Evolutionary conservation across 2,797 vertebrate genomes (phyloP), one percentile per base, ranked within the genome.

Genomic region (Peromyscus nudipes): DNA sequence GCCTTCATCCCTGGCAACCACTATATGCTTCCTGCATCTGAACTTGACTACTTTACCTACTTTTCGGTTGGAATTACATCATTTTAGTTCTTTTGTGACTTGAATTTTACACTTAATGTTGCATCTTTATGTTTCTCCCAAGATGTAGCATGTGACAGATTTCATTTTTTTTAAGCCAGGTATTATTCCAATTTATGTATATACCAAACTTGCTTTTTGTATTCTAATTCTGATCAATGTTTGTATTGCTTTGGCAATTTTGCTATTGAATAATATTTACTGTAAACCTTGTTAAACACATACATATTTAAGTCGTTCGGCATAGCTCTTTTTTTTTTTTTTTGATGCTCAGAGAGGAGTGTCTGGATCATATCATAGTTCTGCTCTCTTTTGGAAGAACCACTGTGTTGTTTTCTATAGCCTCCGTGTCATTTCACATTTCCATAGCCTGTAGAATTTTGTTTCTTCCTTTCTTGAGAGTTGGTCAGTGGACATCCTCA

Each of bases 261-360:
- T 49, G n/a, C 67, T 89, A 1, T 55, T 55, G 37, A 64, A 64
- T n/a, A 83, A 64, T 67, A 57, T 60, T 49, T 84, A 60, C 29
- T 82, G 2, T 46, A n/a, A 85, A 62, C 40, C 46, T n/a, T 55
- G 23, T 46, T 80, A 8, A 40, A 6, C 4, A 83, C 29, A 65
- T 82, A 25, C 40, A 4, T 81, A 8, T 52, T 25, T 77, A 79
- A 82, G 40, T 80, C 31, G 34, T 69, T 76, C 34, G 40, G 87
- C 90, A 90, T n/a, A 91, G 0, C 89, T 77, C 73, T 90, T 91
- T 64, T 81, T 64, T 81, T 90, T 91, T 64, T 81, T 11, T 91
- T 0, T 55, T 27, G 83, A 1, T 57, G 23, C 8, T 34, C 25
- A 82, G 67, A 93, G 29, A 55, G 21, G 34, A 69, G 57, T 80